phyloP scores from a whole-genome alignment of 2,113 vertebrate genomes.

The Charina bottae region DNA sequence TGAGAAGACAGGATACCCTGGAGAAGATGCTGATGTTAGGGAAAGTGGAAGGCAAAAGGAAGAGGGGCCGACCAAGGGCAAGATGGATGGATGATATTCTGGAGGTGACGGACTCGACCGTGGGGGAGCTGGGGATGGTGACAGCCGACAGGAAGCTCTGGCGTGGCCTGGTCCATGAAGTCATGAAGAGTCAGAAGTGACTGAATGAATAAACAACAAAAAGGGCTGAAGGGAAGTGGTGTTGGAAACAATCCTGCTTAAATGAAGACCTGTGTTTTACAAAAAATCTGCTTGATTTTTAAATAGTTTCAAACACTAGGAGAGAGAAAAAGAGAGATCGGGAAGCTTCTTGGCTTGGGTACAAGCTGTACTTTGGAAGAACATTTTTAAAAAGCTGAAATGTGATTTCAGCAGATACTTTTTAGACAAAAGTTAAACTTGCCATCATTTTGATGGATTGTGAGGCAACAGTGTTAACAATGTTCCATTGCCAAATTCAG shows the following conservation, averaged over 20 bases:
- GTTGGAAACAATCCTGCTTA: not conserved
- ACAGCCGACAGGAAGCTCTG: too few relatives aligned
- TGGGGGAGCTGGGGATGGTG: too few relatives aligned
- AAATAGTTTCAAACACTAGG: not conserved
- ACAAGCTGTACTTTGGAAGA: not conserved
- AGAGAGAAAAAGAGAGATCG: too few relatives aligned
- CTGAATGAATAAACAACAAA: too few relatives aligned
- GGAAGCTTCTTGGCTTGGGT: not conserved
- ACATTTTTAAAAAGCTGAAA: not conserved
- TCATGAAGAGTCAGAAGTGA: too few relatives aligned
- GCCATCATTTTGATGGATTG: not conserved
- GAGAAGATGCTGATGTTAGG: too few relatives aligned
- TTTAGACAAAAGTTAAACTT: not conserved
- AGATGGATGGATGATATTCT: too few relatives aligned
- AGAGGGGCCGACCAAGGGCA: too few relatives aligned
- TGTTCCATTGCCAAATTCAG: not conserved
- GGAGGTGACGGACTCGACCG: too few relatives aligned
- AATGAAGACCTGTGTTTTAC: not conserved
- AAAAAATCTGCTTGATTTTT: not conserved
- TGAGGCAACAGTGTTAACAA: not conserved
- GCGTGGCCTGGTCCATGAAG: too few relatives aligned
- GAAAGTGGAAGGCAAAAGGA: too few relatives aligned
- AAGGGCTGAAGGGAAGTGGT: not conserved
- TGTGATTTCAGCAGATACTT: not conserved
- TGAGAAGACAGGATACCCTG: too few relatives aligned